Evolutionary conservation across 2,113 vertebrate species (phyloP).

Genomic region (Leptocoma aspasia): DNA sequence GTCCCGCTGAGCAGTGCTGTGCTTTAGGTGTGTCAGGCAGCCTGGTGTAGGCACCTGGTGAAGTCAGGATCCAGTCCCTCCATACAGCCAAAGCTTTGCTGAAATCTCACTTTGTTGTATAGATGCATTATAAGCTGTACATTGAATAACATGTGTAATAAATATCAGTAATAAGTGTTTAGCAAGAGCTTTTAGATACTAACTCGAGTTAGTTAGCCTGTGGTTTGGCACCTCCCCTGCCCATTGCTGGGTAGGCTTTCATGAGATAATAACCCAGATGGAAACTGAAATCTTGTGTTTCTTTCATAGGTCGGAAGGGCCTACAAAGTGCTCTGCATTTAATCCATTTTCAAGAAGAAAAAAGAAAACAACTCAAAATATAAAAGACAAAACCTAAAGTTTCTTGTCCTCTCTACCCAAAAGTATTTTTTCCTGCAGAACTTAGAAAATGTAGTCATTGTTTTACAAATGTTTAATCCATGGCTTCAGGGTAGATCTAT

Average conservation of each 20-base stretch:
- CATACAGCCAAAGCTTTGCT: not conserved
- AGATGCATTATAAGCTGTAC: not conserved
- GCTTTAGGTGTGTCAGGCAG: not conserved
- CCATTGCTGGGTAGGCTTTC: not conserved
- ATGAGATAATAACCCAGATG: not conserved
- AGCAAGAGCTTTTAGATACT: not conserved
- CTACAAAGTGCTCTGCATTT: not conserved
- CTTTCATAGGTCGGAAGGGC: not conserved
- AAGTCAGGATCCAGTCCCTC: not conserved
- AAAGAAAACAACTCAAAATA: not conserved
- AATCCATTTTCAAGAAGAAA: not conserved
- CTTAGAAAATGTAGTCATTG: not conserved
- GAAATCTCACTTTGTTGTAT: not conserved
- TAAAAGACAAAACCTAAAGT: not conserved
- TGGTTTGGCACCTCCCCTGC: not conserved
- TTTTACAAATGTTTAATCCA: not conserved
- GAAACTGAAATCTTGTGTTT: not conserved
- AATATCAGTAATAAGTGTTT: not conserved
- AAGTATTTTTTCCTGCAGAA: not conserved
- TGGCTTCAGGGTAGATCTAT: not conserved
- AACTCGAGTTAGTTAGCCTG: not conserved
- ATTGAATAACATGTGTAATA: not conserved
- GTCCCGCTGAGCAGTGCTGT: not conserved
- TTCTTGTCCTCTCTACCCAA: not conserved
- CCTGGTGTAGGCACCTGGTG: not conserved